Percentiles rank a stretch among this genome's conserved stretches.
Evolutionary conservation across 2,113 vertebrate species (phyloP).

Genomic region (Elanoides forficatus): DNA sequence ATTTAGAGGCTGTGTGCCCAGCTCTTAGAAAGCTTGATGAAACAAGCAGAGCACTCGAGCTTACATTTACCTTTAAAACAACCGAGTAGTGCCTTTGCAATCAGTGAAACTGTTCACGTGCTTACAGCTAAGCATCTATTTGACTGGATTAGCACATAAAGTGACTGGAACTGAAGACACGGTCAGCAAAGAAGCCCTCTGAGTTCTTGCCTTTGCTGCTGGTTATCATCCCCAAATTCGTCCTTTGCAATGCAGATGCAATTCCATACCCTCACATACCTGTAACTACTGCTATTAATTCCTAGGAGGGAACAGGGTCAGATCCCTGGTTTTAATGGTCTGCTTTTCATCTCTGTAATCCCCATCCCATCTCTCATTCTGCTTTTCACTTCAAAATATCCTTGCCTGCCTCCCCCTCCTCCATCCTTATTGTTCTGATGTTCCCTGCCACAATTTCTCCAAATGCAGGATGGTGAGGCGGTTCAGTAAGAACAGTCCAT

Average conservation of each 20-base stretch:
- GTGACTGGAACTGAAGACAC: not conserved
- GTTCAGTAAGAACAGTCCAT: not conserved
- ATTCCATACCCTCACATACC: not conserved
- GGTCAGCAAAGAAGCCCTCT: not conserved
- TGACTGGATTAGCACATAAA: not conserved
- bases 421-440: not conserved
- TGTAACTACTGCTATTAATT: not conserved
- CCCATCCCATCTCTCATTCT: not conserved
- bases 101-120: not conserved
- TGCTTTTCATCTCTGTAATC: not conserved
- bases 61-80: not conserved
- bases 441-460: not conserved
- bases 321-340: not conserved
- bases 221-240: not conserved
- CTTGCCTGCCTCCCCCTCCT: not conserved
- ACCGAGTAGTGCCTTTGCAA: not conserved
- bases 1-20: not conserved
- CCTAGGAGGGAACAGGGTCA: not conserved
- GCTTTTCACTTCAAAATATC: not conserved
- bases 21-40: not conserved
- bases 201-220: not conserved
- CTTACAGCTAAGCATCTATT: not conserved
- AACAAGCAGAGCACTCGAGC: not conserved
- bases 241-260: not conserved
- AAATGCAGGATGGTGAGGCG: accelerated